Evolutionary conservation across 2,888 invertebrate genomes (phyloP), one percentile per base, ranked within the genome.

Genomic region (Morpho achilles): DNA sequence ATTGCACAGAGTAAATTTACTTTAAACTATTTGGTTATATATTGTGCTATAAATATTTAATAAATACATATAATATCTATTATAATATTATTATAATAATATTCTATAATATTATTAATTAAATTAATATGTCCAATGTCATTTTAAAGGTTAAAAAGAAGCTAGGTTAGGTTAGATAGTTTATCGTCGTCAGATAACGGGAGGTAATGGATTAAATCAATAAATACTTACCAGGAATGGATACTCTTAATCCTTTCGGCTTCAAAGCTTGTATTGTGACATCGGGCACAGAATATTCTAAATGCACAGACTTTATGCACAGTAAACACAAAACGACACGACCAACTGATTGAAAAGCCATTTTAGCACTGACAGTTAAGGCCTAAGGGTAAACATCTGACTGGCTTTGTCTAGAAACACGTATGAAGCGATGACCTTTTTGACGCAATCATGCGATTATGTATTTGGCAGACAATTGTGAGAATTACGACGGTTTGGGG

Each of bases 241-340:
- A 93, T 8, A 92, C 91, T 10, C 85, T 78, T 8, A 94, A 78
- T 65, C 94, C 94, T 75, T 77, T 91, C 0, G 94, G 93, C 54
- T 74, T 77, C 1, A 92, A 79, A 1, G 88, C 91, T 63, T 92
- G 85, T 49, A 94, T 84, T n/a, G 70, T 83, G 2, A 93, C 90
- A 48, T 84, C 78, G 0, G 92, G 92, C 2, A 92, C 63, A 42
- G 59, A 67, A 46, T 74, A 79, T 0, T 74, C 72, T 39, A 68
- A 70, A 59, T 56, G 59, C 45, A 47, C 46, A 39, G 60, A 48
- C 41, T 53, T 46, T 2, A 56, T 23, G 43, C 51, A 49, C 8
- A 62, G 45, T 51, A 63, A 47, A 50, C 50, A 55, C 41, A 66
- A 22, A 53, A 58, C 4, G n/a, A 64, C 57, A 61, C 67, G 63